Evolutionary conservation across 2,797 vertebrate genomes (phyloP), one percentile per base, ranked within the genome.

Genomic region (Myripristis jacobus): DNA sequence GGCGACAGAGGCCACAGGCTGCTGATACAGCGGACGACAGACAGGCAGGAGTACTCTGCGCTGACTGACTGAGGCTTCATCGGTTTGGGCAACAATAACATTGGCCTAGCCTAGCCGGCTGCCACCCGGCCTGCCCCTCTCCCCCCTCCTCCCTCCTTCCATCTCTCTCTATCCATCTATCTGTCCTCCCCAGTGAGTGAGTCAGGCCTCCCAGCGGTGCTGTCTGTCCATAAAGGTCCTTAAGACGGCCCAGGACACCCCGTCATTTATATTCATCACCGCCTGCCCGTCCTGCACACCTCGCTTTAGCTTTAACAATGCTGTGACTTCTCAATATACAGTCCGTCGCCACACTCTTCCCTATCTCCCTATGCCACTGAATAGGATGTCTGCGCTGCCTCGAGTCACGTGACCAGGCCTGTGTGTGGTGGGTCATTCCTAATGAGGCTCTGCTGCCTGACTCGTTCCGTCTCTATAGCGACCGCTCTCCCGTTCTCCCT

Each of bases 341-440:
- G 79, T 85, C 81, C 77, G 73, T 75, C 61, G 81, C 50, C 36
- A 22, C 73, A 57, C 74, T 77, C 67, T 67, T 63, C 67, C 66
- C 79, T 55, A 70, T 77, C 78, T 83, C 72, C 62, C 70, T 47
- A 48, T 52, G 69, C 79, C 74, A 64, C 80, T 80, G 67, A 86
- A 84, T 79, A 72, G 58, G 70, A 73, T 73, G 75, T 84, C 84
- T 89, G 79, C 72, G 36, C 73, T 48, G 66, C 60, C 72, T 56
- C 10, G 13, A n/a, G 82, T 90, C 89, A 92, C 77, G 66, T 92
- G 90, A 88, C 77, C 31, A 34, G 54, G 81, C 66, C 75, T 75
- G 89, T 83, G 87, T 82, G 88, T 81, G 86, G 89, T 87, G 86
- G 88, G 89, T 92, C 88, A 90, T 90, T 88, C 82, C 78, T 93